A percentile compares a stretch with the other conserved stretches of the same genome.
These are phyloP conservation scores for Diachrysia chrysitis DNA, from an alignment of 2,888 invertebrate species.

Conservation along the genomic window DNA sequence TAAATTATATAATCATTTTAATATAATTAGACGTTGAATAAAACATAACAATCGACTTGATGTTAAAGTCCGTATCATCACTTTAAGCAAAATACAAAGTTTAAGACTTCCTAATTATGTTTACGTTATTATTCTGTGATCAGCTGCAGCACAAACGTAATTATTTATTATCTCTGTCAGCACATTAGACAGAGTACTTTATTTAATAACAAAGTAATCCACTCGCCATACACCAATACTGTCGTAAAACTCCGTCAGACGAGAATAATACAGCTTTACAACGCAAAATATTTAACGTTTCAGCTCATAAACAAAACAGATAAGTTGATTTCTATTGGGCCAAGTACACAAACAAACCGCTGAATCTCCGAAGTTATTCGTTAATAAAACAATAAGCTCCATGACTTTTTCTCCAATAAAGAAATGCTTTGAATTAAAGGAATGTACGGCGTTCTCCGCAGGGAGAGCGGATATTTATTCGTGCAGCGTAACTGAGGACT, in stretches of 20 bases:
- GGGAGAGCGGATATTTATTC: conserved; percentile 82
- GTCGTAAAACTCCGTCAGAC: conserved; percentile 17
- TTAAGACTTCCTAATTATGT: conserved; percentile 16
- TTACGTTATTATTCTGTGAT: conserved; percentile 12
- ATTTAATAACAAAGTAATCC: conserved; percentile 37
- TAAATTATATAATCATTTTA: too few relatives aligned
- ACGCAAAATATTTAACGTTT: conserved; percentile 29
- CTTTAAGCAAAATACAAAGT: conserved; percentile 9
- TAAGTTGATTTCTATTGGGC: conserved; percentile 36
- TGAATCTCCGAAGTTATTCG: conserved; percentile 72
- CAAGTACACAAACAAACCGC: conserved; percentile 52
- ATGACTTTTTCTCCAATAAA: conserved; percentile 82
- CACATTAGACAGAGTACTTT: conserved; percentile 22
- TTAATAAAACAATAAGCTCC: conserved; percentile 81
- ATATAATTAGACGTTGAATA: too few relatives aligned
- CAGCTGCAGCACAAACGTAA: conserved; percentile 4
- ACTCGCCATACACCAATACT: conserved; percentile 23
- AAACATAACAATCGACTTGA: not conserved
- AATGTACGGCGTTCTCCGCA: conserved; percentile 76
- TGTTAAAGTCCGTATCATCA: not conserved
- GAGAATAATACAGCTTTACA: conserved; percentile 26
- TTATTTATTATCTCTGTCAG: conserved; percentile 10
- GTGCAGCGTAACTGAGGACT: conserved; percentile 81
- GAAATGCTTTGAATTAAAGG: conserved; percentile 82
- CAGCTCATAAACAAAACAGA: conserved; percentile 29